A percentile compares a stretch with the other conserved stretches of the same genome.
These are phyloP conservation scores for Craniophora ligustri DNA, from an alignment of 2,888 invertebrate genomes.

Conservation along the genomic window DNA sequence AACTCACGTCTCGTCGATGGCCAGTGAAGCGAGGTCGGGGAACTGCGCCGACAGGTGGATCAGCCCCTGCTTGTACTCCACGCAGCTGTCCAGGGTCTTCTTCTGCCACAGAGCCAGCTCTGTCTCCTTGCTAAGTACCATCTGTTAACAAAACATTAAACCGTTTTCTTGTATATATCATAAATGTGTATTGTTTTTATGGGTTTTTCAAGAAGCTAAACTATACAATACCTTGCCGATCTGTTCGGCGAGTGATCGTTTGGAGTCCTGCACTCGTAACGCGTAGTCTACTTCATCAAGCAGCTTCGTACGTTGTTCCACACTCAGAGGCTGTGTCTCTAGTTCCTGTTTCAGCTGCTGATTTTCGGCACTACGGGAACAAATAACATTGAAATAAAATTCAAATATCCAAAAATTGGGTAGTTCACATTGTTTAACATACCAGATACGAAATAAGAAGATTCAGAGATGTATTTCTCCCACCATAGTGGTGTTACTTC, in stretches of 20 bases:
- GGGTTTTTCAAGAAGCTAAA: no score
- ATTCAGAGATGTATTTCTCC: no score
- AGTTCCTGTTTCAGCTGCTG: constrained; percentile 67
- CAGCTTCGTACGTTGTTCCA: constrained; percentile 69
- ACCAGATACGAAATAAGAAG: no score
- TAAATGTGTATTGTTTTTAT: no score
- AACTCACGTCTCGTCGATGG: constrained; percentile 77
- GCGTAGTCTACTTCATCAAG: constrained; percentile 79
- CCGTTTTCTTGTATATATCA: no score
- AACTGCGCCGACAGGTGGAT: constrained; percentile 72
- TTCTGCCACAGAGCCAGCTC: constrained; percentile 82
- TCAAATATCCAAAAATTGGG: not conserved
- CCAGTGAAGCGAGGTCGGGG: constrained; percentile 69
- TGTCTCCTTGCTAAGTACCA: constrained; percentile 74
- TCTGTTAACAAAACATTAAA: constrained; percentile 68
- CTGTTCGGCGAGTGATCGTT: constrained; percentile 71
- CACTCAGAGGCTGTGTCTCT: constrained; percentile 68
- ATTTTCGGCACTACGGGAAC: constrained; percentile 66
- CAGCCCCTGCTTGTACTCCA: constrained; percentile 79
- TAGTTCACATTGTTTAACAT: no score
- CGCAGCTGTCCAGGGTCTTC: constrained; percentile 75
- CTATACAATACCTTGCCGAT: constrained; percentile 70
- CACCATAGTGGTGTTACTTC: no score
- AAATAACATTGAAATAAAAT: no score
- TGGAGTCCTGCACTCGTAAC: constrained; percentile 74